Evolutionary conservation across 2,113 vertebrate species (phyloP).

Genomic region (Seriola rivoliana): DNA sequence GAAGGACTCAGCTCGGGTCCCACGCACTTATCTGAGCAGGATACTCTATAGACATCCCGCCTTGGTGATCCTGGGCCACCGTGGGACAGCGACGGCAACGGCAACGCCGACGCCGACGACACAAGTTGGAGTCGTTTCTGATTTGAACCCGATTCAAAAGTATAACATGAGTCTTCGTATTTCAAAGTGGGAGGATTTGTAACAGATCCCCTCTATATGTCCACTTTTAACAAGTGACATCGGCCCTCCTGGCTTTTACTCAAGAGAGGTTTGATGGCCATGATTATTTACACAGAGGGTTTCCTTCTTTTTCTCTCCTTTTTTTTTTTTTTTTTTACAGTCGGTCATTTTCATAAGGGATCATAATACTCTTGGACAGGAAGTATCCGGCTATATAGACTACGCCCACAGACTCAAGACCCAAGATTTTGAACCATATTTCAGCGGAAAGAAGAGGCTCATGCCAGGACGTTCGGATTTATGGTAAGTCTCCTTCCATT

Average conservation of each 20-base stretch:
- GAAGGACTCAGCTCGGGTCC: slow-evolving; percentile 48
- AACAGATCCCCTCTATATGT: slow-evolving; percentile 57
- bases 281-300: slow-evolving; percentile 81
- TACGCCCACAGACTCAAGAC: slow-evolving; percentile 89
- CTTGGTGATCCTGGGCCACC: background rate
- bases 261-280: slow-evolving; percentile 40
- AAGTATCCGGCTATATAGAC: slow-evolving; percentile 93
- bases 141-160: slow-evolving; percentile 31
- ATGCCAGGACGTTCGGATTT: slow-evolving; percentile 88
- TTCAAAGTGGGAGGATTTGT: slow-evolving; percentile 64
- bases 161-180: slow-evolving; percentile 42
- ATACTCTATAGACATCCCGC: slow-evolving; percentile 53
- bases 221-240: slow-evolving; percentile 56
- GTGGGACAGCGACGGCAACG: background rate
- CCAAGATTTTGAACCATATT: slow-evolving; percentile 90
- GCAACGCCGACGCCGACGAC: background rate
- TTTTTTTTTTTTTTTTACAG: slow-evolving; percentile 77
- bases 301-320: slow-evolving; percentile 57
- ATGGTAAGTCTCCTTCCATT: slow-evolving; percentile 83
- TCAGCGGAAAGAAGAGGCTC: slow-evolving; percentile 88
- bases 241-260: slow-evolving; percentile 44
- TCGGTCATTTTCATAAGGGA: slow-evolving; percentile 93
- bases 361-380: slow-evolving; percentile 86
- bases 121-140: slow-evolving; percentile 31
- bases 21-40: slow-evolving; percentile 65